Base-by-base conservation (phyloP, 2,888 invertebrate species). In the Caenorhabditis sp. region DNA sequence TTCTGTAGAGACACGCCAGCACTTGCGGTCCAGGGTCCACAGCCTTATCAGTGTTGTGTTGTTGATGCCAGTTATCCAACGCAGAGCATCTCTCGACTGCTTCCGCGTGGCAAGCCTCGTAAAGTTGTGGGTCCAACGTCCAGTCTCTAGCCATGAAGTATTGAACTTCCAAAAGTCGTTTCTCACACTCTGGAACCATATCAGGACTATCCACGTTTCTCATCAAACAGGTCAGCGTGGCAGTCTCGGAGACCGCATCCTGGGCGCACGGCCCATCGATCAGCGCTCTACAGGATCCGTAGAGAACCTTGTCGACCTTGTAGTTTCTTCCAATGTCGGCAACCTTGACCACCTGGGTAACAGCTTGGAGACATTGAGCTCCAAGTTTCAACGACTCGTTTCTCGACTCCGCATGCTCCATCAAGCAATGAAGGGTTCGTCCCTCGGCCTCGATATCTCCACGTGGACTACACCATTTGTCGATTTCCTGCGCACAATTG, bases 71-170 rank as follows among this genome's bases (percentile, higher is more conserved):
- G 75, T 91, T 89, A 54, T 90, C 89, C 10, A 85, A 26, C 5
- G 91, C 91, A 16, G 87, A 86, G 76, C 91, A 72, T 26, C 72
- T 47, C 10, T 72, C 83, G 26, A 89, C 94, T 2, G 98, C 97
- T 93, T 98, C 97, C 85, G 95, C 94, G 90, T 95, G 95, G 92
- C 98, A 99, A 38, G 95, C 95, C 91, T 95, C 95, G 92, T 96
- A 98, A 56, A 99, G 93, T 88, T 95, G 95, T 0, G 96, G 96
- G 93, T 97, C 97, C 61, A 97, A 93, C 90, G 96, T 96, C 92
- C 96, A 99, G 93, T 98, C 96, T 89, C 99, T 94, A 0, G 97
- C 96, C 84, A 98, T 95, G 93, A 99, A 99, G 93, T 97, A 99
- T 92, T 99, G 97, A 90, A 87, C 96, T 93, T 98, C 96, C 80